Percentiles rank a stretch among this genome's conserved stretches.
Evolutionary conservation across 2,888 invertebrate species (phyloP).

Genomic region (Lamproptera curius): DNA sequence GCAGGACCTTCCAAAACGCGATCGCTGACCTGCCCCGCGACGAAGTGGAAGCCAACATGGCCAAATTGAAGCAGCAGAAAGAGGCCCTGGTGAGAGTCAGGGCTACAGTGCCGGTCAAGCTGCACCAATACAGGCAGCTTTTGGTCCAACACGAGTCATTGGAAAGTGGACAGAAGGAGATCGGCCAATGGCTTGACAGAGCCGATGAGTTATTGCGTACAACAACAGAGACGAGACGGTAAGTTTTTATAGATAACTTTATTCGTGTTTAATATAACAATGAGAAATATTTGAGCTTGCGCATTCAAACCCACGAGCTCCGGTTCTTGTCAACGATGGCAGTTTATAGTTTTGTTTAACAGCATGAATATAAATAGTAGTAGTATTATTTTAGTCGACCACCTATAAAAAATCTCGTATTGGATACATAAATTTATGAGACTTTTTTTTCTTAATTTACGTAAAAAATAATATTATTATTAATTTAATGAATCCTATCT

Average conservation of each 20-base stretch:
- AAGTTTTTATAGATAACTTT: constrained; percentile 20
- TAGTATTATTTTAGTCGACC: no score
- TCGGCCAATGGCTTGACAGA: constrained; percentile 90
- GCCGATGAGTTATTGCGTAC: constrained; percentile 85
- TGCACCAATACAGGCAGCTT: constrained; percentile 90
- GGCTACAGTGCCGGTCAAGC: constrained; percentile 88
- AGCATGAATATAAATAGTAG: no score
- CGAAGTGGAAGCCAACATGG: constrained; percentile 94
- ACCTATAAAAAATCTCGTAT: no score
- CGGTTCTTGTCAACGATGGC: no score
- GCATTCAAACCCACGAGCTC: no score
- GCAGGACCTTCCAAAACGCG: constrained; percentile 90
- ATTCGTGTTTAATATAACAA: no score
- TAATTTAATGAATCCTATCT: no score
- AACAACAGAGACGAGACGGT: constrained; percentile 59
- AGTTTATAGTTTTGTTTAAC: no score
- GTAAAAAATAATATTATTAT: no score
- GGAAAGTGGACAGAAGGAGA: constrained; percentile 91
- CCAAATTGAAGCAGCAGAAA: constrained; percentile 90
- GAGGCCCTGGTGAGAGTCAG: constrained; percentile 91
- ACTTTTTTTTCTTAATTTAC: no score
- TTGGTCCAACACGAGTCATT: constrained; percentile 93
- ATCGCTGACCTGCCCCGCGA: constrained; percentile 94
- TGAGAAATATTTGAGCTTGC: no score
- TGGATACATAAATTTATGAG: no score